Evolutionary conservation across 2,797 vertebrate genomes (phyloP).

Genomic region (Pachyuromys duprasi): DNA sequence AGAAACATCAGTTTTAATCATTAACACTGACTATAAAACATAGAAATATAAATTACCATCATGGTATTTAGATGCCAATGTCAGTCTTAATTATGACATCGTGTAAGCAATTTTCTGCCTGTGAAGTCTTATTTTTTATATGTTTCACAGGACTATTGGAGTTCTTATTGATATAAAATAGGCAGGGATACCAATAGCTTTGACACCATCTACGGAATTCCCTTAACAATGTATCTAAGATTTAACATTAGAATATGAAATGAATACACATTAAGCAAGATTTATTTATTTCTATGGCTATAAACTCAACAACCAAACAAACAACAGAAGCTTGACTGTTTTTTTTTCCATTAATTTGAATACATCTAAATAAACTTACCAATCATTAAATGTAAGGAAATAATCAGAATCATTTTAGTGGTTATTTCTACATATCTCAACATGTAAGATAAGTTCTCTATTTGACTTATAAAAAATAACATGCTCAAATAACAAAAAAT

Average conservation of each 20-base stretch:
- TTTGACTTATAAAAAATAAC: neutral
- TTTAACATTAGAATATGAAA: constrained; percentile 61
- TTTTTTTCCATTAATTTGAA: neutral
- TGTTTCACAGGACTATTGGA: neutral
- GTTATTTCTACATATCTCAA: neutral
- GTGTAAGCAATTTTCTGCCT: neutral
- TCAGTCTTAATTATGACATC: neutral
- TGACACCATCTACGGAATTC: constrained; percentile 37
- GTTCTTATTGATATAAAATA: constrained; percentile 30
- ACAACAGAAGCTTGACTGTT: constrained; percentile 61
- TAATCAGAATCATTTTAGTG: neutral
- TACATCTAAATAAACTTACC: neutral
- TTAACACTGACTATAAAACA: constrained; percentile 35
- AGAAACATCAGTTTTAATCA: neutral
- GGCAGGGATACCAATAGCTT: constrained; percentile 19
- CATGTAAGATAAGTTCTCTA: neutral
- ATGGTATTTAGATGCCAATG: neutral
- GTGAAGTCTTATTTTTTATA: constrained; percentile 43
- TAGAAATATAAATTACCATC: constrained; percentile 16
- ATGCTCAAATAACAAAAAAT: neutral
- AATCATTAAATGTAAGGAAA: neutral
- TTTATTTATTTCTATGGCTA: constrained; percentile 26
- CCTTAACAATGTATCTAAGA: constrained; percentile 59
- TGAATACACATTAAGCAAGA: constrained; percentile 67
- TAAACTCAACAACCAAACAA: constrained; percentile 68